phyloP scores from a whole-genome alignment of 2,113 vertebrate genomes.

The Uropsilus gracilis region DNA sequence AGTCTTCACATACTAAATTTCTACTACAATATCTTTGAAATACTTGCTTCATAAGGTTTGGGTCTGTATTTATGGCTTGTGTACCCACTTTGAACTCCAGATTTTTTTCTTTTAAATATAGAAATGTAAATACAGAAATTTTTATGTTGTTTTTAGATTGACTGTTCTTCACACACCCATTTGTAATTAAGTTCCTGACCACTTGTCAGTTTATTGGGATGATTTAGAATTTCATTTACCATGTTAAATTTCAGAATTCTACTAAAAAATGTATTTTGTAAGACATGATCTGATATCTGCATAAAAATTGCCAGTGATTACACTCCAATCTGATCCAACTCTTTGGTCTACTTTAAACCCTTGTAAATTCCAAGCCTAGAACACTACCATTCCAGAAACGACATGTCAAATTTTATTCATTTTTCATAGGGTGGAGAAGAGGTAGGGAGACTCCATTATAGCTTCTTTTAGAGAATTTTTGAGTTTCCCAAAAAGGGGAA shows the following conservation, averaged over 20 bases:
- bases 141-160: neutral
- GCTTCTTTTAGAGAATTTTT: neutral
- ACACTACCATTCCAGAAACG: neutral
- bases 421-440: neutral
- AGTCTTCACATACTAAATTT: neutral
- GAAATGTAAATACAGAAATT: too few species aligned
- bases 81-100: neutral
- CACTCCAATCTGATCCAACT: constrained; percentile 15
- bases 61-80: neutral
- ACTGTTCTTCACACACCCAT: neutral
- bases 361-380: constrained; percentile 5
- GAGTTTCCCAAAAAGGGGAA: neutral
- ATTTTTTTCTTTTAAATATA: neutral
- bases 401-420: neutral
- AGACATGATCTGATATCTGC: neutral
- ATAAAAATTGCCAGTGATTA: neutral
- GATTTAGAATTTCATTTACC: neutral
- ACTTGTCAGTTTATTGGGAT: constrained; percentile 10
- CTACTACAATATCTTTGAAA: neutral
- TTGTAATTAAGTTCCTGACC: neutral
- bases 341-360: neutral
- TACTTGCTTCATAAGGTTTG: neutral
- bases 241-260: constrained; percentile 37
- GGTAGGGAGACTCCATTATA: neutral
- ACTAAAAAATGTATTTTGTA: constrained; percentile 25